Percentiles rank a stretch among this genome's conserved stretches.
Conservation (phyloP, 2,888 invertebrate genomes). For the Lasiommata megera region DNA sequence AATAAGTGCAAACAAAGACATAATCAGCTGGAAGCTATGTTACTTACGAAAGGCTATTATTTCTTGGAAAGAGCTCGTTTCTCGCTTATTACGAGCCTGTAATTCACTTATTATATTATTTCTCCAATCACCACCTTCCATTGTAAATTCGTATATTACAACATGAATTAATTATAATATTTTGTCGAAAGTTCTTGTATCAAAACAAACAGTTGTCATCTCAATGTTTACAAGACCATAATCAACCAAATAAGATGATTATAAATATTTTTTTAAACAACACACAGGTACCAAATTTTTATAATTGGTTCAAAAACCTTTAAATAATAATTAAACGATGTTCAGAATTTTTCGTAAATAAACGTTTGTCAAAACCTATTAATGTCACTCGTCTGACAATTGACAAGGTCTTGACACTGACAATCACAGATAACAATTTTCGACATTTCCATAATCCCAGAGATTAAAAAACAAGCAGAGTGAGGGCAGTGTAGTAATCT, state of each 20-base stretch:
- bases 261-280: not conserved
- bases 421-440: not conserved
- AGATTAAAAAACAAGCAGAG: no score
- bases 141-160: conserved; percentile 45
- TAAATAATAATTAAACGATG: conserved; percentile 3
- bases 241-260: not conserved
- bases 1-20: conserved; percentile 21
- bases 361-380: conserved; percentile 24
- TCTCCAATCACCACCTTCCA: conserved; percentile 84
- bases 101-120: conserved; percentile 85
- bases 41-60: conserved; percentile 91
- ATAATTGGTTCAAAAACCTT: conserved; percentile 10
- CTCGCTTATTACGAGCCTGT: conserved; percentile 87
- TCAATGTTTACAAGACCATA: conserved; percentile 27
- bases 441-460: no score
- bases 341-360: conserved; percentile 26
- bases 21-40: conserved; percentile 51
- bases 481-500: no score
- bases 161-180: conserved; percentile 38
- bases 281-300: not conserved
- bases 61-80: conserved; percentile 89
- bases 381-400: not conserved
- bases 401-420: not conserved
- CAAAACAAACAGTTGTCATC: conserved; percentile 73
- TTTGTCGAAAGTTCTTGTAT: conserved; percentile 42